A percentile compares a stretch with the other conserved stretches of the same genome.
These are phyloP conservation scores for Phoxinus phoxinus DNA, from an alignment of 2,113 vertebrate species.

Conservation along the genomic window DNA sequence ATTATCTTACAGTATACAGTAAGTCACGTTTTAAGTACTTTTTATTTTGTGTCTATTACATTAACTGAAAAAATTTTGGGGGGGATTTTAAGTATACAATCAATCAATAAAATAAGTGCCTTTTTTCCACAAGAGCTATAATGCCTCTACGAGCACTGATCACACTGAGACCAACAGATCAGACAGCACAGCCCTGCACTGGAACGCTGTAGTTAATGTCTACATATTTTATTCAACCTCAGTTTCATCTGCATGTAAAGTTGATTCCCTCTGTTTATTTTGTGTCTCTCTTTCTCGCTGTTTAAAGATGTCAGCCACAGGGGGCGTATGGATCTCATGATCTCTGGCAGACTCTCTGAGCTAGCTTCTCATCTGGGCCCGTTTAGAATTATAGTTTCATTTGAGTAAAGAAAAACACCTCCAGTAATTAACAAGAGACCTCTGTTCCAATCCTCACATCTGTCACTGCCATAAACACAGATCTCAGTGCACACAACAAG, in stretches of 20 bases:
- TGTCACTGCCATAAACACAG: background rate
- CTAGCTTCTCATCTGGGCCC: background rate
- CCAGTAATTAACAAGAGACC: slow-evolving; percentile 18
- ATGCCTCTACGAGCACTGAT: background rate
- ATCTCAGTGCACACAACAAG: background rate
- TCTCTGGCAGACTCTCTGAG: slow-evolving; percentile 1
- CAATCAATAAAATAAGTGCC: background rate
- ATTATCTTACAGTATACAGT: background rate
- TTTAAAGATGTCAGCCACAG: slow-evolving; percentile 10
- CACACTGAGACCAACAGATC: background rate
- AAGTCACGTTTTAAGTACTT: background rate
- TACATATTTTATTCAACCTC: slow-evolving; percentile 3
- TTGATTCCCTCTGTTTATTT: background rate
- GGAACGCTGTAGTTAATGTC: background rate
- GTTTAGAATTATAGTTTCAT: slow-evolving; percentile 17
- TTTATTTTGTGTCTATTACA: background rate
- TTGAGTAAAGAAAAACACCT: background rate
- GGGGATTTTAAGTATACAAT: background rate
- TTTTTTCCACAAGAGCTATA: background rate
- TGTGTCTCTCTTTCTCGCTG: background rate
- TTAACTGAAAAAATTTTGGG: background rate
- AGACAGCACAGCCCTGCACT: background rate
- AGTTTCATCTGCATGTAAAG: background rate
- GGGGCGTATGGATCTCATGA: background rate
- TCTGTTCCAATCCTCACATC: background rate